Conservation (phyloP, 1,140 invertebrate species). For the Medauroidea extradentata region DNA sequence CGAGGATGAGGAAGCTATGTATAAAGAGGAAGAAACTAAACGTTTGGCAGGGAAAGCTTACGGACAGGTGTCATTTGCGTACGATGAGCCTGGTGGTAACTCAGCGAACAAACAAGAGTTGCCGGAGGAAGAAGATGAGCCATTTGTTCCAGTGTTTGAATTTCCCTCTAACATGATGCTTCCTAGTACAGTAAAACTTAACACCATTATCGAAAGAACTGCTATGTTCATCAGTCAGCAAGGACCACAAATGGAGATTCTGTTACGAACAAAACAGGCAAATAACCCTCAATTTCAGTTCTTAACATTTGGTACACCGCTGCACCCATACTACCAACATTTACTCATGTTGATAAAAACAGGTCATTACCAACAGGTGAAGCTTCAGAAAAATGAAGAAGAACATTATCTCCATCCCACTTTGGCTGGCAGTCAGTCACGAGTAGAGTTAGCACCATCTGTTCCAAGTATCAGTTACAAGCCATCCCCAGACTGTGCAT, state of each 20-base stretch:
- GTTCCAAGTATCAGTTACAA: constrained; percentile 69
- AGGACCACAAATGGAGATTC: constrained; percentile 96
- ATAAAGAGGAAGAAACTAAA: constrained; percentile 52
- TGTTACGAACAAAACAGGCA: constrained; percentile 94
- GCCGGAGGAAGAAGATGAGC: constrained; percentile 55
- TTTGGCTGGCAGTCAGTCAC: constrained; percentile 51
- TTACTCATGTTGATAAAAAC: constrained; percentile 75
- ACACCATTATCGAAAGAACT: constrained; percentile 95
- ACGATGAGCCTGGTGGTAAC: constrained; percentile 48
- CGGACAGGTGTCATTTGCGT: constrained; percentile 76
- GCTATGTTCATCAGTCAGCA: constrained; percentile 90
- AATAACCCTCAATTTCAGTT: constrained; percentile 93
- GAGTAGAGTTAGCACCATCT: constrained; percentile 53
- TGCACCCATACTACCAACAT: constrained; percentile 90
- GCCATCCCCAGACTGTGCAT: constrained; percentile 76
- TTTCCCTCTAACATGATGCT: constrained; percentile 67
- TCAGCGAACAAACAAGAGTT: constrained; percentile 42
- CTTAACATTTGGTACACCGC: constrained; percentile 74
- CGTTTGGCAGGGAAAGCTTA: constrained; percentile 52
- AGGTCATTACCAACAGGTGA: constrained; percentile 65
- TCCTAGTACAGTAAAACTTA: constrained; percentile 79
- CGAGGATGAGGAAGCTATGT: constrained; percentile 77
- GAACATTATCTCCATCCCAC: constrained; percentile 77
- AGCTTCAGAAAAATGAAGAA: constrained; percentile 38
- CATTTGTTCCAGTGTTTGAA: constrained; percentile 63